Percentiles rank a stretch among this genome's conserved stretches.
Evolutionary conservation across 2,113 vertebrate species (phyloP).

Genomic region (Oreochromis niloticus): DNA sequence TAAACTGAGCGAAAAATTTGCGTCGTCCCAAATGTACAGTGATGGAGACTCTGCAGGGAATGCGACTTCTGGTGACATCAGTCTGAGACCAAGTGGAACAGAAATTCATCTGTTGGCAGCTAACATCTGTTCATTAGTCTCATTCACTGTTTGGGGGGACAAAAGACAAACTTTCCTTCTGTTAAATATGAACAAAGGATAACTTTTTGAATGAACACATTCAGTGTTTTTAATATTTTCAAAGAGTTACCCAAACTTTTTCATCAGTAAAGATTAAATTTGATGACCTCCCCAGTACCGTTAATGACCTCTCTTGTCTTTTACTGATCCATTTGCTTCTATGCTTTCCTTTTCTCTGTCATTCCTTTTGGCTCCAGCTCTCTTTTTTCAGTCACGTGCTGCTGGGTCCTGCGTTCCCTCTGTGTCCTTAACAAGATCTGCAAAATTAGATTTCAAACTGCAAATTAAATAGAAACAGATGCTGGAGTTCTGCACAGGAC

Average conservation of each 20-base stretch:
- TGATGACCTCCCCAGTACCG: background rate
- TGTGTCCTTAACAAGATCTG: slow-evolving; percentile 27
- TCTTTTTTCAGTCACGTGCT: background rate
- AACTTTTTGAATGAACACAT: background rate
- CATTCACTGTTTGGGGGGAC: background rate
- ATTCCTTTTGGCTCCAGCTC: background rate
- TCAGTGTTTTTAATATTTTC: background rate
- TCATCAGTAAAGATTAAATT: background rate
- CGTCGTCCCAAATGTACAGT: background rate
- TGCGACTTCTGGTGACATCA: background rate
- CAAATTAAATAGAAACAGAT: slow-evolving; percentile 45
- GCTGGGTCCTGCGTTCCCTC: background rate
- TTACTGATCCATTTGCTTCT: background rate
- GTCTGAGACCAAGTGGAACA: background rate
- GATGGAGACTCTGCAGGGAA: background rate
- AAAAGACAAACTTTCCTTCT: background rate
- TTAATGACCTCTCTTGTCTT: background rate
- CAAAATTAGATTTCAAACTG: slow-evolving; percentile 48
- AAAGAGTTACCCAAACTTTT: background rate
- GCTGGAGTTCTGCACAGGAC: slow-evolving; percentile 12
- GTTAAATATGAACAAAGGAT: background rate
- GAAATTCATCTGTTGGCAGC: background rate
- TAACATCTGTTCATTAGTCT: background rate
- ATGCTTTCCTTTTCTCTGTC: background rate
- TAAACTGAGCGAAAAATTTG: background rate